Conservation (phyloP, 2,113 vertebrate genomes). For the Euleptes europaea region DNA sequence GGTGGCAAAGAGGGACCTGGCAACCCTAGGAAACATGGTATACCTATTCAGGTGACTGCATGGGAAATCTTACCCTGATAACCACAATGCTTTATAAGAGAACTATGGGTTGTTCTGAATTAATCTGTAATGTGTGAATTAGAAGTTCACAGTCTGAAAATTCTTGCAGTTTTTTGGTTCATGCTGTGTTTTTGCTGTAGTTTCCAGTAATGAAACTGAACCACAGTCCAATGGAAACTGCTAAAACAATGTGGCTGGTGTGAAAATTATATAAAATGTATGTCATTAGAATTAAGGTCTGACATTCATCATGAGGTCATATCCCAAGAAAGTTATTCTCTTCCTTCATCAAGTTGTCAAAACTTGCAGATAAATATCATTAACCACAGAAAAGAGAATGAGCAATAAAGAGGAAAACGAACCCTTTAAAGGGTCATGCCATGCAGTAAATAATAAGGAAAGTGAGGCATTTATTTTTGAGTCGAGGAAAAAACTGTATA, state of each 20-base stretch:
- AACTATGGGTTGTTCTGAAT: neutral
- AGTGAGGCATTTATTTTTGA: constrained; percentile 9
- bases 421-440: constrained; percentile 37
- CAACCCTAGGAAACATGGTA: neutral
- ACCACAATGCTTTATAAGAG: neutral
- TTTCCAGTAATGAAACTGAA: constrained; percentile 6
- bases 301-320: neutral
- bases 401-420: constrained; percentile 25
- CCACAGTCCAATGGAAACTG: neutral
- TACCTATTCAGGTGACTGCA: neutral
- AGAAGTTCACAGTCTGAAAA: constrained; percentile 18
- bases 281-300: neutral
- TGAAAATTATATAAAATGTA: constrained; percentile 34
- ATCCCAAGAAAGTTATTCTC: neutral
- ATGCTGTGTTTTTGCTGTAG: constrained; percentile 21
- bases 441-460: constrained; percentile 32
- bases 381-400: constrained; percentile 23
- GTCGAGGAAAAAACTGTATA: neutral
- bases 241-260: constrained; percentile 20
- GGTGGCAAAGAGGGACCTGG: no score
- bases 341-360: constrained; percentile 11
- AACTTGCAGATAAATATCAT: constrained; percentile 22
- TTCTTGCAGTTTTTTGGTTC: neutral
- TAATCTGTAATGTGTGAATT: constrained; percentile 9
- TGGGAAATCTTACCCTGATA: no score